These are phyloP conservation scores for Poeciliopsis turneri DNA, from an alignment of 2,797 vertebrate genomes.

Conservation along the genomic window DNA sequence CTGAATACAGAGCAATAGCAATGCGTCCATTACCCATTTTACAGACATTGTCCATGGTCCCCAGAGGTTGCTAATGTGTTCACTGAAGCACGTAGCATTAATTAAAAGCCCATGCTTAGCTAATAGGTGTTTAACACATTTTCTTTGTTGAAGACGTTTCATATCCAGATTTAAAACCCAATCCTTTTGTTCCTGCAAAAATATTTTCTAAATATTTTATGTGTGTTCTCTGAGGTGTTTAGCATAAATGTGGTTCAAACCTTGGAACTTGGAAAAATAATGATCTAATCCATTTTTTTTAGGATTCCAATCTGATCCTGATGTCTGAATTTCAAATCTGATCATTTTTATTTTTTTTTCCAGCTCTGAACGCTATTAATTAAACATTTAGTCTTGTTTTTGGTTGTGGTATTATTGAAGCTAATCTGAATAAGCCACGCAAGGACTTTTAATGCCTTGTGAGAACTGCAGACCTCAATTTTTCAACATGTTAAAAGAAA, in stretches of 20 bases:
- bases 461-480: not conserved
- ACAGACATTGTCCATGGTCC: slow-evolving; percentile 50
- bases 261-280: not conserved
- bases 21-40: slow-evolving; percentile 50
- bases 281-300: not conserved
- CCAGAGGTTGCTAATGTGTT: slow-evolving; percentile 31
- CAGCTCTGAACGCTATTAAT: not conserved
- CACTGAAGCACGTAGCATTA: slow-evolving; percentile 42
- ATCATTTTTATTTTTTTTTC: not conserved
- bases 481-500: not conserved
- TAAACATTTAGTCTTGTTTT: not conserved
- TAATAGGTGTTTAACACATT: slow-evolving; percentile 12
- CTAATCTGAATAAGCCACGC: not conserved
- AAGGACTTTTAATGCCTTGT: not conserved
- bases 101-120: slow-evolving; percentile 55
- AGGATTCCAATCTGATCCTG: not conserved
- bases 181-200: slow-evolving; percentile 15
- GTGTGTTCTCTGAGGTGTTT: slow-evolving; percentile 22
- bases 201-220: slow-evolving; percentile 25
- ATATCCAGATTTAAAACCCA: slow-evolving; percentile 1
- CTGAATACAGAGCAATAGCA: slow-evolving; percentile 40
- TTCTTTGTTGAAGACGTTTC: slow-evolving; percentile 22
- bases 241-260: not conserved
- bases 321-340: not conserved
- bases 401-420: not conserved